Percentiles rank a stretch among this genome's conserved stretches.
Evolutionary conservation across 2,797 vertebrate genomes (phyloP).

Genomic region (Mycteria americana): DNA sequence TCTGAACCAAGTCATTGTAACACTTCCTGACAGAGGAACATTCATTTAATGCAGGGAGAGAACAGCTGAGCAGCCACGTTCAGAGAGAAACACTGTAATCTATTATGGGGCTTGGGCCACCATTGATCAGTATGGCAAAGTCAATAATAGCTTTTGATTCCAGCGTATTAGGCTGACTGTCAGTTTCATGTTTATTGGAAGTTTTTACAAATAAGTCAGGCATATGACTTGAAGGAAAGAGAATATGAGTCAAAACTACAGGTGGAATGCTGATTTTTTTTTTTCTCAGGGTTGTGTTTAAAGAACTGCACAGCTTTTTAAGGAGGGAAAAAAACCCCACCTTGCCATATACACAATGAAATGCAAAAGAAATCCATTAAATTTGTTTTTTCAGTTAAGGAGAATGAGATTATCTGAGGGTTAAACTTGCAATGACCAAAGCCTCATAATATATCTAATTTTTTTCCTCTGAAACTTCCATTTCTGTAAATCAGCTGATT

Average conservation of each 20-base stretch:
- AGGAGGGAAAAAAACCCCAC: fast-evolving
- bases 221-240: not conserved
- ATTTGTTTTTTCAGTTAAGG: not conserved
- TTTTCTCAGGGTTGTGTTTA: not conserved
- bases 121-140: constrained; percentile 64
- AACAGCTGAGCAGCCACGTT: not conserved
- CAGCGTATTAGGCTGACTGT: constrained; percentile 61
- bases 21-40: not conserved
- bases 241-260: not conserved
- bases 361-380: not conserved
- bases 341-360: not conserved
- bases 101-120: not conserved
- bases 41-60: constrained; percentile 20
- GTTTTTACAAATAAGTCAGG: constrained; percentile 59
- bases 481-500: not conserved
- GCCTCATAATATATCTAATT: not conserved
- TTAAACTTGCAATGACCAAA: not conserved
- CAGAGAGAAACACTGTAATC: constrained; percentile 26
- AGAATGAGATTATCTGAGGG: not conserved
- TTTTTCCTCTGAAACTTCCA: not conserved
- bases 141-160: constrained; percentile 71
- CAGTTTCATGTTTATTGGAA: constrained; percentile 63
- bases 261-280: not conserved
- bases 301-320: not conserved
- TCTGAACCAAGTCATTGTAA: not conserved